Percentiles rank a stretch among this genome's conserved stretches.
phyloP scores from a whole-genome alignment of 2,113 vertebrate species.

The zebrafish (Danio rerio) region GRCz12tu NC_133181.1:57510501-57511000 shows the following conservation, averaged over 20 bases:
- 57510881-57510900: not conserved
- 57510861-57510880: not conserved
- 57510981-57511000: not conserved
- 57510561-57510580: not conserved
- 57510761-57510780: not conserved
- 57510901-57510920: not conserved
- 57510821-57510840: too few relatives aligned
- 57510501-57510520: not conserved
- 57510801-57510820: too few relatives aligned
- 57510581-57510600: not conserved
- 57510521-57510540: too few relatives aligned
- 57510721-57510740: too few relatives aligned
- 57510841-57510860: not conserved
- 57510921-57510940: not conserved
- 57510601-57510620: not conserved
- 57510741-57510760: too few relatives aligned
- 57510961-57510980: not conserved
- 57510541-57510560: not conserved
- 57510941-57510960: not conserved
- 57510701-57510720: too few relatives aligned
- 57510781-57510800: constrained; percentile 5
- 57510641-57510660: too few relatives aligned
- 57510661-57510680: too few relatives aligned
- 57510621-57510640: too few relatives aligned
- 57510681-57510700: too few relatives aligned